phyloP scores from a whole-genome alignment of 2,888 invertebrate species.

The Leptopilina syphax region DNA sequence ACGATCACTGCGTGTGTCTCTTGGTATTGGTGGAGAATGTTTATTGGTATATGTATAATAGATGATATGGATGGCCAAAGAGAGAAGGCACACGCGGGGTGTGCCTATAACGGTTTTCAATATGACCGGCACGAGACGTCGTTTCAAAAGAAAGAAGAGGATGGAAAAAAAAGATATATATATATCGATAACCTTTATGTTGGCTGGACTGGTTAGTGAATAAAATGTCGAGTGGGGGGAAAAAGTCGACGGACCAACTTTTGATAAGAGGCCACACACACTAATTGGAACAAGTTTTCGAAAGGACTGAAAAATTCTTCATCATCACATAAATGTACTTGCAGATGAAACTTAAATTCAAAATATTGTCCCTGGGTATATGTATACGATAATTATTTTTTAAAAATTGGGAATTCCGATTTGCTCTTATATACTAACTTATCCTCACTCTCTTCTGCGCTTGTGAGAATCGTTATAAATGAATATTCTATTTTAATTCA shows the following conservation, averaged over 20 bases:
- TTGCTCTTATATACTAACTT: too few relatives aligned
- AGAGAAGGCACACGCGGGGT: constrained; percentile 26
- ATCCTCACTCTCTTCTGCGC: too few relatives aligned
- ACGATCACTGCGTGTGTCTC: neutral
- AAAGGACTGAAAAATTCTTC: neutral
- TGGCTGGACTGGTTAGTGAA: neutral
- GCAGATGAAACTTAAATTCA: too few relatives aligned
- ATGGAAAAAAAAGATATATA: neutral
- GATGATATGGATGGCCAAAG: constrained; percentile 5
- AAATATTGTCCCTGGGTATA: too few relatives aligned
- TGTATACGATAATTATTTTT: too few relatives aligned
- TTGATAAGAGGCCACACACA: constrained; percentile 19
- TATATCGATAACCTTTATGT: neutral
- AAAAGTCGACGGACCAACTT: constrained; percentile 2
- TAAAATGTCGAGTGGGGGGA: neutral
- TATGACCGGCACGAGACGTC: constrained; percentile 25
- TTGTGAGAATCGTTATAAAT: too few relatives aligned
- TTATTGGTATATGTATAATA: too few relatives aligned
- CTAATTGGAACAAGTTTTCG: constrained; percentile 15
- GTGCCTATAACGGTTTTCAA: constrained; percentile 38
- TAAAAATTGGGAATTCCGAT: too few relatives aligned
- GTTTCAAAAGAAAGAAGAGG: constrained; percentile 1
- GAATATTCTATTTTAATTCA: too few relatives aligned
- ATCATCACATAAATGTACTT: too few relatives aligned
- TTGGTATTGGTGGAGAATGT: constrained; percentile 22